Base-by-base conservation (phyloP, 1,140 invertebrate genomes). In the Drosophila funebris region DNA sequence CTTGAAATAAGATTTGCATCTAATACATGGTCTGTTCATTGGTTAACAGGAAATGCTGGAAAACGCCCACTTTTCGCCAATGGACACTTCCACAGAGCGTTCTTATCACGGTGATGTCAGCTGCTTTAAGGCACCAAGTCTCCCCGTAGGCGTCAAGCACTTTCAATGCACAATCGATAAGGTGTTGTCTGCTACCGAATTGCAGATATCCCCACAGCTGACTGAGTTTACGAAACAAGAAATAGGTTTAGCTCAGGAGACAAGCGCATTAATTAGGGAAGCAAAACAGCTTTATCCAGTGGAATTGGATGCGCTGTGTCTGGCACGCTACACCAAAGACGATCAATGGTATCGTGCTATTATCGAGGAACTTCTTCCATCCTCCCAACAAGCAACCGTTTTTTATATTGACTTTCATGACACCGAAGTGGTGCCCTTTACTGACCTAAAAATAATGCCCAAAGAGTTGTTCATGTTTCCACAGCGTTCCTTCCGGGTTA, bases 371-470 rank as follows among this genome's bases (percentile, higher is more conserved):
- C n/a, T 90, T 1, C 63, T 78, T 36, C 22, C 24, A 5, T 11
- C 8, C 2, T 43, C 43, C 5, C 31, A 68, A 2, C 43, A 73
- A 16, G 90, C 82, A 0, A 84, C 73, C 0, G 87, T 91, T 0
- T 70, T 77, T 20, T 91, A 78, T 54, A 78, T 90, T 11, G 90
- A 91, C 56, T 90, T 90, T 20, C 64, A 83, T 7, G 89, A 90
- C 52, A 78, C 64, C 4, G 72, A 80, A 53, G 50, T 33, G 5
- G 73, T 91, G 31, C 3, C 62, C 1, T 73, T 41, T 9, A 37
- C 22, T 3, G 20, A 76, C 20, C 50, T 91, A 0, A 85, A 80
- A 5, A 53, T 46, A 20, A 87, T 90, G 70, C 90, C 90, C n/a
- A 33, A 60, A 0, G 61, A 87, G 24, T 50, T 91, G 18, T 61